phyloP scores from a whole-genome alignment of 2,113 vertebrate species.

The Myiagra hebetior region DNA sequence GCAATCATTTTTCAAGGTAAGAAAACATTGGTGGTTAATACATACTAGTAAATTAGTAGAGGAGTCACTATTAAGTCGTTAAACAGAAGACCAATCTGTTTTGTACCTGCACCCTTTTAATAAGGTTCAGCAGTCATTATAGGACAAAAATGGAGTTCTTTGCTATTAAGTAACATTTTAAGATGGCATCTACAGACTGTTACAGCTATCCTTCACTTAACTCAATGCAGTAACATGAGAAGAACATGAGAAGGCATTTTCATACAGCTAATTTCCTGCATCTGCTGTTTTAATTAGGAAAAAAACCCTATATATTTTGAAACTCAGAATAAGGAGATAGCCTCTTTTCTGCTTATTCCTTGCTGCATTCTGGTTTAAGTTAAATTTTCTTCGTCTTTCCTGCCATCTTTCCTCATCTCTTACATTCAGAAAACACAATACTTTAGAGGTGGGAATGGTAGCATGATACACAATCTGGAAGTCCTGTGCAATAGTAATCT shows the following conservation, averaged over 20 bases:
- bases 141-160: background rate
- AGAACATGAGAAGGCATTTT: background rate
- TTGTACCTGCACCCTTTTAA: background rate
- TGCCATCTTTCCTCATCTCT: background rate
- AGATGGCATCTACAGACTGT: background rate
- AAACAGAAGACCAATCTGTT: background rate
- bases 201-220: background rate
- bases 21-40: slow-evolving; percentile 20
- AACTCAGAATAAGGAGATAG: background rate
- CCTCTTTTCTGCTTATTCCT: background rate
- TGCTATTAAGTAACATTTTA: background rate
- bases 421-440: background rate
- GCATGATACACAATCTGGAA: background rate
- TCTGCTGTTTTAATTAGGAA: background rate
- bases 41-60: background rate
- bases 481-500: background rate
- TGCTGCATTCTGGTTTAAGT: background rate
- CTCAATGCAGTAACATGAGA: background rate
- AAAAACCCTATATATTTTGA: accelerated
- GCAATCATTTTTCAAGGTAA: slow-evolving; percentile 97
- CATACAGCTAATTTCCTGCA: background rate
- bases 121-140: background rate
- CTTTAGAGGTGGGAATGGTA: background rate
- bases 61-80: background rate
- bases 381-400: background rate